Percentiles rank a stretch among this genome's conserved stretches.
Evolutionary conservation across 1,140 invertebrate species (phyloP).

Genomic region (Matsumurasca onukii): DNA sequence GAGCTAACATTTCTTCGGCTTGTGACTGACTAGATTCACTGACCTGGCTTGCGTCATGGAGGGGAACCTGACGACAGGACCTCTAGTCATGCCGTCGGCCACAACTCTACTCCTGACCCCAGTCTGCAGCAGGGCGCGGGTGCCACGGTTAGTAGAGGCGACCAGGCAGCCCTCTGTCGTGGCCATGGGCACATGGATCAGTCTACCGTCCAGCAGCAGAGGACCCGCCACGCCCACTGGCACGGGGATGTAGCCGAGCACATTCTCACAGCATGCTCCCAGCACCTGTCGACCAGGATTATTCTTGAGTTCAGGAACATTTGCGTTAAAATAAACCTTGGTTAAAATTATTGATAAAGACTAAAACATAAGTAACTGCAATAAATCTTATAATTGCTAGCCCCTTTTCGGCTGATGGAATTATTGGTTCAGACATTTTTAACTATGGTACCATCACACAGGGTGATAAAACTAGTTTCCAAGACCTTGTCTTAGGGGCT

Average conservation of each 20-base stretch:
- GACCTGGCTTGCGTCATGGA: slow-evolving; percentile 67
- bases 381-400: too few relatives aligned
- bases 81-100: slow-evolving; percentile 95
- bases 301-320: too few relatives aligned
- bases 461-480: too few relatives aligned
- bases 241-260: slow-evolving; percentile 95
- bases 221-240: slow-evolving; percentile 96
- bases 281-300: slow-evolving; percentile 65
- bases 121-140: slow-evolving; percentile 77
- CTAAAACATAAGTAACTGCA: too few relatives aligned
- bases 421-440: too few relatives aligned
- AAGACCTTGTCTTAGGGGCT: too few relatives aligned
- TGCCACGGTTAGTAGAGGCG: slow-evolving; percentile 96
- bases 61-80: slow-evolving; percentile 88
- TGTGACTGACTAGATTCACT: too few relatives aligned
- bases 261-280: slow-evolving; percentile 98
- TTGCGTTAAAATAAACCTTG: too few relatives aligned
- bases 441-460: too few relatives aligned
- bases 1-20: too few relatives aligned
- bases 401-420: too few relatives aligned
- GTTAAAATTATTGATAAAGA: too few relatives aligned
- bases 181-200: slow-evolving; percentile 93
- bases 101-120: slow-evolving; percentile 77
- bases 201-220: slow-evolving; percentile 77
- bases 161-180: slow-evolving; percentile 98